Evolutionary conservation across 1,140 invertebrate genomes (phyloP).

Genomic region (Drosophila nigrodunni): DNA sequence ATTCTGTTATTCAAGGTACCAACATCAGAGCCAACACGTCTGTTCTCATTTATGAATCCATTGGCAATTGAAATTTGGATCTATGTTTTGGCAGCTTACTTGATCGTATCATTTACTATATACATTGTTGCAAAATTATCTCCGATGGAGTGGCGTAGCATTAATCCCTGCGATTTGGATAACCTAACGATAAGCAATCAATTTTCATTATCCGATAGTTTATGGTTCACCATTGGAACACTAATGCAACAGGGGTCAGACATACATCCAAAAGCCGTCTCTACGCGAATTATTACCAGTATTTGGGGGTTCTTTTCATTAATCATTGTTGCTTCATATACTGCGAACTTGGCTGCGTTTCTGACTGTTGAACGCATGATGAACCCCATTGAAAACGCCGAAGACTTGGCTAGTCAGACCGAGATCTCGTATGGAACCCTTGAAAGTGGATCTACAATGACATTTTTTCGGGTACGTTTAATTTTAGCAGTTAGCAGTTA

Average conservation of each 20-base stretch:
- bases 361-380: constrained; percentile 95
- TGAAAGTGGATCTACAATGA: constrained; percentile 90
- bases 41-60: constrained; percentile 98
- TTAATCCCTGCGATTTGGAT: constrained; percentile 92
- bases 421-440: constrained; percentile 95
- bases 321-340: constrained; percentile 97
- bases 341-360: constrained; percentile 97
- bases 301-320: constrained; percentile 98
- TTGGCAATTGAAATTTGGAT: constrained; percentile 97
- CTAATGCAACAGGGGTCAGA: constrained; percentile 96
- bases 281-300: constrained; percentile 95
- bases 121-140: constrained; percentile 97
- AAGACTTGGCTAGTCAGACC: constrained; percentile 90
- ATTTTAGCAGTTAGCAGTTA: background rate
- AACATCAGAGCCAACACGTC: constrained; percentile 93
- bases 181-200: constrained; percentile 94
- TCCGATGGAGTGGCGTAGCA: constrained; percentile 96
- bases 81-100: constrained; percentile 95
- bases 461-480: constrained; percentile 90
- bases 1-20: constrained; percentile 88
- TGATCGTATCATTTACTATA: constrained; percentile 94
- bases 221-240: constrained; percentile 93
- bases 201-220: constrained; percentile 94
- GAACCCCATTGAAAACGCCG: constrained; percentile 93
- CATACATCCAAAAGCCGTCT: constrained; percentile 94